Conservation (phyloP, 2,113 vertebrate species). For the Stegastes partitus region DNA sequence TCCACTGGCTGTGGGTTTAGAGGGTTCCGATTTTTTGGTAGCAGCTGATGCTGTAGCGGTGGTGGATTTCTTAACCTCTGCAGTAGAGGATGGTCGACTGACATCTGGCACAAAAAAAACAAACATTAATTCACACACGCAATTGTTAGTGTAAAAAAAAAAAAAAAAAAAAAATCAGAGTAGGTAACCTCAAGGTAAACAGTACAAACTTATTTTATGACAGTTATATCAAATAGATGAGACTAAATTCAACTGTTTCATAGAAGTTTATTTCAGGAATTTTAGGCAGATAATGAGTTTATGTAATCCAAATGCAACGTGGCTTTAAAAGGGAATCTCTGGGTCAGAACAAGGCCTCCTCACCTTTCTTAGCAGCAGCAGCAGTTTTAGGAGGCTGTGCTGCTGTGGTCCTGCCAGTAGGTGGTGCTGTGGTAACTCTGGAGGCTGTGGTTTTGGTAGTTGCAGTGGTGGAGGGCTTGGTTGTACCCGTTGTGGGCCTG, state of each 20-base stretch:
- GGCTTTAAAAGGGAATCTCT: neutral
- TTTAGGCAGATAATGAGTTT: too few species aligned
- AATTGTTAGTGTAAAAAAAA: too few species aligned
- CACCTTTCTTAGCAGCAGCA: slow-evolving; percentile 81
- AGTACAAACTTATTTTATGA: too few species aligned
- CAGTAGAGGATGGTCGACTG: slow-evolving; percentile 53
- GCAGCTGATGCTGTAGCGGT: slow-evolving; percentile 37
- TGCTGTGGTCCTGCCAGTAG: slow-evolving; percentile 71
- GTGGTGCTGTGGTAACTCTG: slow-evolving; percentile 61
- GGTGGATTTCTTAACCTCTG: slow-evolving; percentile 70
- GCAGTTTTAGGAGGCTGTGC: slow-evolving; percentile 63
- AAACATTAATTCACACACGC: neutral
- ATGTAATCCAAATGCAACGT: too few species aligned
- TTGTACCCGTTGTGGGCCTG: slow-evolving; percentile 55
- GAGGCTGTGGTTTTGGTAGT: slow-evolving; percentile 50
- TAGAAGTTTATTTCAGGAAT: too few species aligned
- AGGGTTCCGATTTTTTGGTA: slow-evolving; percentile 72
- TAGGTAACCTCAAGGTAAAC: too few species aligned
- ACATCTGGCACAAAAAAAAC: slow-evolving; percentile 66
- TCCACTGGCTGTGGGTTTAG: slow-evolving; percentile 53
- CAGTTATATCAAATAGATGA: too few species aligned
- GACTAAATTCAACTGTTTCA: too few species aligned
- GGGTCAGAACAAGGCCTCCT: neutral
- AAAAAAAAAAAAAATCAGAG: too few species aligned
- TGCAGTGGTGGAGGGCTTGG: slow-evolving; percentile 51